phyloP scores from a whole-genome alignment of 2,113 vertebrate genomes.

The Chlorodrepanis virens region DNA sequence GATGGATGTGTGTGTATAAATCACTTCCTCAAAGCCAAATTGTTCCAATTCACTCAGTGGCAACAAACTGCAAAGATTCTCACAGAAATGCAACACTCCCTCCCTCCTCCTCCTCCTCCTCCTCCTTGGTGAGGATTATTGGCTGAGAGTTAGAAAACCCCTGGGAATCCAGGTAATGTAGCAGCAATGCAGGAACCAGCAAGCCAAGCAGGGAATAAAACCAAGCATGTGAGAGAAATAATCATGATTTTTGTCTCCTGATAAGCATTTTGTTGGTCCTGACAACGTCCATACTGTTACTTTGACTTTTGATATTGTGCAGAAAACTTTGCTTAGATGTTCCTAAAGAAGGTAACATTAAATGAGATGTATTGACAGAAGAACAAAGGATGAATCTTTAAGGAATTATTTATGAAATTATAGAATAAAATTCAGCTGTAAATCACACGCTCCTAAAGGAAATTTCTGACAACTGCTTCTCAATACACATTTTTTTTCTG shows the following conservation, averaged over 20 bases:
- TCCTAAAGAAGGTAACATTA: neutral
- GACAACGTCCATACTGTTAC: neutral
- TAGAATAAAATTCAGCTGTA: neutral
- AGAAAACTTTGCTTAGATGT: neutral
- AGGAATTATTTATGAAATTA: neutral
- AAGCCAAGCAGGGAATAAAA: neutral
- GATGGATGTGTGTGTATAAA: constrained; percentile 50
- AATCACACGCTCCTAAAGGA: neutral
- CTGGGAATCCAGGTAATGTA: neutral
- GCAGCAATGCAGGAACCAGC: neutral
- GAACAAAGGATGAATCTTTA: neutral
- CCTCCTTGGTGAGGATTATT: neutral
- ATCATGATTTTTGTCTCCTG: neutral
- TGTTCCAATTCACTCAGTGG: constrained; percentile 63
- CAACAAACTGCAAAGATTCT: constrained; percentile 61
- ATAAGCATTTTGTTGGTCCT: neutral
- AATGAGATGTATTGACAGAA: neutral
- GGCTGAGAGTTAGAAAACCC: neutral
- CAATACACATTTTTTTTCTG: neutral
- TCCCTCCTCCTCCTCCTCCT: neutral
- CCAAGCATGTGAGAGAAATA: neutral
- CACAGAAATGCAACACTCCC: constrained; percentile 43
- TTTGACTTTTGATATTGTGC: neutral
- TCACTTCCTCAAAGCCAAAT: constrained; percentile 67
- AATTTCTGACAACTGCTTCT: neutral